These are phyloP conservation scores for Eupeodes corollae DNA, from an alignment of 1,140 invertebrate species.

Conservation along the genomic window DNA sequence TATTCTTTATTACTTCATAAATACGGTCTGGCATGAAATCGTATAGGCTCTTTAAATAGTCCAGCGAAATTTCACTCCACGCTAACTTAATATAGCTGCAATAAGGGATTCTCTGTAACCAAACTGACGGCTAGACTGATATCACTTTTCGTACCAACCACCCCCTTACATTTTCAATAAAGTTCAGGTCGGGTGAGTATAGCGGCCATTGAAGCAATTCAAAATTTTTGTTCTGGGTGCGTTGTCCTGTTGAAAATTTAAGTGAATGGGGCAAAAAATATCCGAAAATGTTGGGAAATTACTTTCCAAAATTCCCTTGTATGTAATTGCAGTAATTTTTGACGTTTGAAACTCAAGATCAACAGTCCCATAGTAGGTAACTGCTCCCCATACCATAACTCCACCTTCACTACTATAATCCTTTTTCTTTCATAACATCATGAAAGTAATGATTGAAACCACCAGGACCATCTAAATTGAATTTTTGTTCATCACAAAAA, in stretches of 20 bases:
- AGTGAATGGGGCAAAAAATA: slow-evolving; percentile 4
- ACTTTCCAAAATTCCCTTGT: slow-evolving; percentile 7
- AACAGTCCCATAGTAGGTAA: slow-evolving; percentile 10
- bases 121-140: neutral
- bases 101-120: neutral
- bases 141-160: neutral
- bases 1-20: neutral
- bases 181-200: neutral
- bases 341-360: slow-evolving; percentile 7
- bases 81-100: neutral
- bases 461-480: slow-evolving; percentile 5
- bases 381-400: slow-evolving; percentile 7
- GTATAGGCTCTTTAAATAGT: neutral
- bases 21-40: neutral
- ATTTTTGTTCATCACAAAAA: slow-evolving; percentile 9
- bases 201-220: neutral
- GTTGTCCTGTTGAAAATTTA: slow-evolving; percentile 7
- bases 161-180: neutral
- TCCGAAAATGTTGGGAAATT: slow-evolving; percentile 6
- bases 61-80: neutral
- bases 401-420: slow-evolving; percentile 6
- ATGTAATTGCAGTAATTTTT: slow-evolving; percentile 7
- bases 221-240: neutral
- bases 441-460: slow-evolving; percentile 6
- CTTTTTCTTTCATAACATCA: slow-evolving; percentile 6